phyloP scores from a whole-genome alignment of 2,113 vertebrate genomes.

The Danio rerio region DNA sequence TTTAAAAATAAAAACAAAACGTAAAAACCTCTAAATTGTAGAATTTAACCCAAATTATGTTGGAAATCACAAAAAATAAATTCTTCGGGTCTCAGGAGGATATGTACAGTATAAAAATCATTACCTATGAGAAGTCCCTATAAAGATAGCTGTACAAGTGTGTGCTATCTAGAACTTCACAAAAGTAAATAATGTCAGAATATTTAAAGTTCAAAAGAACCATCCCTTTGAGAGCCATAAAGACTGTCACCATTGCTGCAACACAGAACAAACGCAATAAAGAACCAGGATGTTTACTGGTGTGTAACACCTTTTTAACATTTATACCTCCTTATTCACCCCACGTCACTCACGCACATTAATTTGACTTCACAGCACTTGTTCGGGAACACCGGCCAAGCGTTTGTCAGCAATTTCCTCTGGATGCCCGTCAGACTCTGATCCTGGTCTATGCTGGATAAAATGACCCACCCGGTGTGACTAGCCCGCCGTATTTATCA shows the following conservation, averaged over 20 bases:
- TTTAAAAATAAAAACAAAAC: no score
- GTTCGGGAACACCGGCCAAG: conserved; percentile 31
- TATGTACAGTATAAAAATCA: no score
- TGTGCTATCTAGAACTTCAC: neutral
- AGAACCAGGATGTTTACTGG: conserved; percentile 6
- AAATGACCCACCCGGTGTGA: conserved; percentile 44
- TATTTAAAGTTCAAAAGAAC: conserved; percentile 37
- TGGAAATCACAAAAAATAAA: no score
- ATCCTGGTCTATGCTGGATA: conserved; percentile 48
- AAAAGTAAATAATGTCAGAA: neutral
- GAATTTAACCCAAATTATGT: no score
- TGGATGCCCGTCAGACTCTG: conserved; percentile 31
- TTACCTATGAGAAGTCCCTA: no score
- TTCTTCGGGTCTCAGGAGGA: no score
- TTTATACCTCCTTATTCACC: neutral
- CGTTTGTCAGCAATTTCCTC: conserved; percentile 35
- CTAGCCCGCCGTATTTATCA: conserved; percentile 60
- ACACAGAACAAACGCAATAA: neutral
- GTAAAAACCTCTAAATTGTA: no score
- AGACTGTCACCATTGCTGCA: neutral
- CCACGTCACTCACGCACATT: conserved; percentile 9
- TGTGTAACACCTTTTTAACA: conserved; percentile 17
- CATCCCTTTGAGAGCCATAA: conserved; percentile 39
- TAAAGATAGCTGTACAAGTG: no score
- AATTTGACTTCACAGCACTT: conserved; percentile 20